phyloP scores from a whole-genome alignment of 2,797 vertebrate genomes.

The Miichthys miiuy region DNA sequence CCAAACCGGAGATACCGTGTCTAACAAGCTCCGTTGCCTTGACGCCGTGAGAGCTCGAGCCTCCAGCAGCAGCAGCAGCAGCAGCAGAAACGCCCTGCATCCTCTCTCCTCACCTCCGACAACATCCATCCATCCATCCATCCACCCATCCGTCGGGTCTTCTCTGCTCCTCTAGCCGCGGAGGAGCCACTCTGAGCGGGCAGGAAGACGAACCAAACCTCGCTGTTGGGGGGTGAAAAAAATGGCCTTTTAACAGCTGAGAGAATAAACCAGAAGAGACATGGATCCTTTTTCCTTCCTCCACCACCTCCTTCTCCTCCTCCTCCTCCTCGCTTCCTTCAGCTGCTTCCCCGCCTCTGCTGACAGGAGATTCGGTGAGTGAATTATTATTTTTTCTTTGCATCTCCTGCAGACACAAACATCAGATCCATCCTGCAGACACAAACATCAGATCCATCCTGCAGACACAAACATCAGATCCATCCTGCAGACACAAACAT shows the following conservation, averaged over 20 bases:
- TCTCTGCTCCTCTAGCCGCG: slow-evolving; percentile 44
- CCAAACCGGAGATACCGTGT: neutral
- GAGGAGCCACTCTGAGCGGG: slow-evolving; percentile 38
- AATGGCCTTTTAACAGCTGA: slow-evolving; percentile 55
- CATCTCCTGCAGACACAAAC: neutral
- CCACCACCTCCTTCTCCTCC: slow-evolving; percentile 5
- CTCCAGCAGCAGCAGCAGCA: slow-evolving; percentile 45
- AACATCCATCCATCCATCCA: slow-evolving; percentile 45
- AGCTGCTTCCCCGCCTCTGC: slow-evolving; percentile 49
- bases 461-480: too few relatives aligned
- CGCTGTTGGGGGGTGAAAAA: neutral
- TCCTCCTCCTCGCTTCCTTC: slow-evolving; percentile 49
- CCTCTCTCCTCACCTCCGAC: slow-evolving; percentile 55
- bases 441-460: slow-evolving; percentile 10
- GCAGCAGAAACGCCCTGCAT: slow-evolving; percentile 69
- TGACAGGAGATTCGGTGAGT: slow-evolving; percentile 75
- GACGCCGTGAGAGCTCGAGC: slow-evolving; percentile 25
- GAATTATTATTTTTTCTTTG: too few relatives aligned
- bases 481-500: neutral
- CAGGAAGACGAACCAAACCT: neutral
- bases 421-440: too few relatives aligned
- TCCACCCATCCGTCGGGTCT: neutral
- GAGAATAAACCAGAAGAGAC: slow-evolving; percentile 19
- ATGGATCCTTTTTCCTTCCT: slow-evolving; percentile 57
- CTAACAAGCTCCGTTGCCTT: rapidly evolving